These are phyloP conservation scores for Sebastes taczanowskii DNA, from an alignment of 2,797 vertebrate species.

Conservation along the genomic window DNA sequence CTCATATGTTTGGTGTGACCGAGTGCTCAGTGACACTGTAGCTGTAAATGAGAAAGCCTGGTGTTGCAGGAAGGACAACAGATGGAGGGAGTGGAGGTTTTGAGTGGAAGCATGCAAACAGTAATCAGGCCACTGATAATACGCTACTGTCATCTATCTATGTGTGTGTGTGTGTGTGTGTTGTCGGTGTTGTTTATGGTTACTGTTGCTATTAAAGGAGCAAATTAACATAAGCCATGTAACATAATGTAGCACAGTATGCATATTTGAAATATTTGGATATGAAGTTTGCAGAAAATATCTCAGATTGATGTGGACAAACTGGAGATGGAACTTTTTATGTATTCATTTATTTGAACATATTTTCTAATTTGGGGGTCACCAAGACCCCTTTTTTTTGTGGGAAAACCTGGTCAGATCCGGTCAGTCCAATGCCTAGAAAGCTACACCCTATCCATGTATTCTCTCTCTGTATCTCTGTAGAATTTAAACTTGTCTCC, in stretches of 20 bases:
- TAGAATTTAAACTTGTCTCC: slow-evolving; percentile 35
- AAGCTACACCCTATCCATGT: slow-evolving; percentile 2
- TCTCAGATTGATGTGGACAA: background rate
- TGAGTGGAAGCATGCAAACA: slow-evolving; percentile 6
- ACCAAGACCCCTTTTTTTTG: background rate
- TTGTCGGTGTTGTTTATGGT: background rate
- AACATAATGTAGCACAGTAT: background rate
- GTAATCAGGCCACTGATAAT: slow-evolving; percentile 5
- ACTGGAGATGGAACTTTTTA: background rate
- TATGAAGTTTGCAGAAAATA: background rate
- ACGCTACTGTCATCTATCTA: background rate
- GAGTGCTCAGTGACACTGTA: background rate
- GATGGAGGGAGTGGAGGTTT: background rate
- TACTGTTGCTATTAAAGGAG: background rate
- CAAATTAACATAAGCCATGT: background rate
- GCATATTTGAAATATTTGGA: background rate
- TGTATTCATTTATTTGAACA: background rate
- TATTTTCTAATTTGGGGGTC: background rate
- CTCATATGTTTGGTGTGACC: background rate
- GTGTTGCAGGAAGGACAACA: background rate
- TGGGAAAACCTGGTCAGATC: background rate
- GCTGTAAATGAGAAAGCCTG: background rate
- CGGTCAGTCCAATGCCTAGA: background rate
- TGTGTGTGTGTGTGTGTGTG: background rate
- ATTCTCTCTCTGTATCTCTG: slow-evolving; percentile 32